Evolutionary conservation across 2,113 vertebrate species (phyloP), one percentile per base, ranked within the genome.

Genomic region (Epinephelus moara): DNA sequence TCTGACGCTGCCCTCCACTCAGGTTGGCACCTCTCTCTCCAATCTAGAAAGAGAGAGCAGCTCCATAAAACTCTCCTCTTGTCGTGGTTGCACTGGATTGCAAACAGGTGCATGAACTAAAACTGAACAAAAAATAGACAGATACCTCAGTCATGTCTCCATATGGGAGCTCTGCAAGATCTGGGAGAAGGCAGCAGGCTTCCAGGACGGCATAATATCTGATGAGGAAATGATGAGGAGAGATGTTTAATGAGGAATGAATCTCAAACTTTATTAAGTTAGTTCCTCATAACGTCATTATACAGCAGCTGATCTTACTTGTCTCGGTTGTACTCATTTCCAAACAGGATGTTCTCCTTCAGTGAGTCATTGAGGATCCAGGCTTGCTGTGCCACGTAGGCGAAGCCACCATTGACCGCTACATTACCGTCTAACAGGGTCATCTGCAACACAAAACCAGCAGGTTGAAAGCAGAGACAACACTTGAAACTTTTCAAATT

Each of bases 121-220:
- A 84, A 69, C 21, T 76, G 3, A 37, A 33, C 4, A 37, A 37
- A 37, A 45, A 45, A 50, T 8, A 25, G n/a, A 19, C 40, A 50
- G 50, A 86, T 93, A 96, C 96, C 95, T 97, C 96, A 47, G 96
- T 96, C 95, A 96, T 95, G 85, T 97, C 96, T 59, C 95, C 94
- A 60, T 92, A 93, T 37, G 95, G 95, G 37, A 97, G 92, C 64
- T 93, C 94, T 63, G 84, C 68, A 23, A 97, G 89, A 87, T 96
- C 96, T 68, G 89, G 94, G 72, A 94, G 71, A 60, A 97, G 94
- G 88, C 96, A 96, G 90, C 96, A 96, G 19, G 94, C 94, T 56
- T 96, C 93, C 79, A 96, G 87, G 57, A 95, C 94, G 7, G 85
- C 42, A 19, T 89, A 70, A 81, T 96, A 96, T 88, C 96, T 96